A percentile compares a stretch with the other conserved stretches of the same genome.
Conservation (phyloP, 2,797 vertebrate species). For the Propithecus perrieri region DNA sequence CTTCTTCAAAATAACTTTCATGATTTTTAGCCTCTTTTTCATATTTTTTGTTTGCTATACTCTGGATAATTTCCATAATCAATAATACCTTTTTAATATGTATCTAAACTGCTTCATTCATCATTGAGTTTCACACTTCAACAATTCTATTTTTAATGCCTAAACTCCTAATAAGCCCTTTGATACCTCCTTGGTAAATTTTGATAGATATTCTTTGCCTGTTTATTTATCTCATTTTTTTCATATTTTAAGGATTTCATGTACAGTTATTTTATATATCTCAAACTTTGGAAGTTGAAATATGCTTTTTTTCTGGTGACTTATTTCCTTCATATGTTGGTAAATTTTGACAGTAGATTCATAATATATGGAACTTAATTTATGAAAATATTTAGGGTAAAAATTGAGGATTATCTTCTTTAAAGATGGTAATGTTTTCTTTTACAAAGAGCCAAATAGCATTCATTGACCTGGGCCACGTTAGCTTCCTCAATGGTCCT, state of each 20-base stretch:
- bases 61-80: neutral
- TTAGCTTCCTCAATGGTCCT: neutral
- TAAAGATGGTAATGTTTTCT: neutral
- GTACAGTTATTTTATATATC: neutral
- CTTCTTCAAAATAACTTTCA: neutral
- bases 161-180: neutral
- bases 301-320: neutral
- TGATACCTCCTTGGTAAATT: neutral
- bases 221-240: neutral
- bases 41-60: neutral
- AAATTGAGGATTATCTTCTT: neutral
- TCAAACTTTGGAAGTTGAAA: neutral
- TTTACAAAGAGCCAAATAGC: neutral
- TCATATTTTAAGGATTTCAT: neutral
- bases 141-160: neutral
- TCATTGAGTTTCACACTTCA: neutral
- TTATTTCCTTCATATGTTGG: neutral
- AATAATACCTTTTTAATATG: neutral
- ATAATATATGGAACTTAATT: neutral
- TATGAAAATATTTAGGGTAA: neutral
- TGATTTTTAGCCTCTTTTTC: neutral
- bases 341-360: neutral
- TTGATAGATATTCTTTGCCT: neutral
- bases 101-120: neutral
- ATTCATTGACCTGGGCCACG: neutral